A percentile compares a stretch with the other conserved stretches of the same genome.
Evolutionary conservation across 2,113 vertebrate genomes (phyloP).

Genomic region (Lanius ludovicianus): DNA sequence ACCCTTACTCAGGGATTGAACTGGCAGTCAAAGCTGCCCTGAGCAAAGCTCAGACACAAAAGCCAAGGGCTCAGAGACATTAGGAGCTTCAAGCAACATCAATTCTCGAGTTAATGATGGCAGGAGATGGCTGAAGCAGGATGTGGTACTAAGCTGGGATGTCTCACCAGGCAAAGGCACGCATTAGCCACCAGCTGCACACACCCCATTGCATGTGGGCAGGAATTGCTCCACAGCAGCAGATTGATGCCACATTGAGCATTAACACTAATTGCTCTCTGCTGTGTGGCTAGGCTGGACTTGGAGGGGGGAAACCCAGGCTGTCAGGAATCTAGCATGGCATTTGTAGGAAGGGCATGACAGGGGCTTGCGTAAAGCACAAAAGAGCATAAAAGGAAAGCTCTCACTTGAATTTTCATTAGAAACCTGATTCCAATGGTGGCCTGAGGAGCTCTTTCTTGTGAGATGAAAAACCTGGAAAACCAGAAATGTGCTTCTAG

Average conservation of each 20-base stretch:
- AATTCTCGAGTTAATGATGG: neutral
- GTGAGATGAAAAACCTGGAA: neutral
- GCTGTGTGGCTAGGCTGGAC: neutral
- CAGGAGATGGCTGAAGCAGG: slow-evolving; percentile 28
- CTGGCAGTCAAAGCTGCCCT: neutral
- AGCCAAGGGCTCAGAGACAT: neutral
- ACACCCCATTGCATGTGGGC: neutral
- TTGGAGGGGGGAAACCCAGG: neutral
- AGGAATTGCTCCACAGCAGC: slow-evolving; percentile 3
- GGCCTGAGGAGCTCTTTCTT: neutral
- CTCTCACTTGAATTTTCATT: neutral
- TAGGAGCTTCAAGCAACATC: neutral
- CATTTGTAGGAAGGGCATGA: neutral
- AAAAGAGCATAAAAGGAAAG: neutral
- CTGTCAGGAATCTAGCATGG: neutral
- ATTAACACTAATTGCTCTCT: neutral
- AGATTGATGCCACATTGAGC: neutral
- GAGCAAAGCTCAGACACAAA: slow-evolving; percentile 4
- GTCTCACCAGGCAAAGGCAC: neutral
- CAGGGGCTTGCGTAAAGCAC: neutral
- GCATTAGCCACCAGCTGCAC: neutral
- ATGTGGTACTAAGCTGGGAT: neutral
- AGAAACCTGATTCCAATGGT: neutral
- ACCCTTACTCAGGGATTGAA: slow-evolving; percentile 15
- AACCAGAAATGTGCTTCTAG: neutral